Evolutionary conservation across 2,113 vertebrate species (phyloP).

Genomic region (Crotalus helleri): DNA sequence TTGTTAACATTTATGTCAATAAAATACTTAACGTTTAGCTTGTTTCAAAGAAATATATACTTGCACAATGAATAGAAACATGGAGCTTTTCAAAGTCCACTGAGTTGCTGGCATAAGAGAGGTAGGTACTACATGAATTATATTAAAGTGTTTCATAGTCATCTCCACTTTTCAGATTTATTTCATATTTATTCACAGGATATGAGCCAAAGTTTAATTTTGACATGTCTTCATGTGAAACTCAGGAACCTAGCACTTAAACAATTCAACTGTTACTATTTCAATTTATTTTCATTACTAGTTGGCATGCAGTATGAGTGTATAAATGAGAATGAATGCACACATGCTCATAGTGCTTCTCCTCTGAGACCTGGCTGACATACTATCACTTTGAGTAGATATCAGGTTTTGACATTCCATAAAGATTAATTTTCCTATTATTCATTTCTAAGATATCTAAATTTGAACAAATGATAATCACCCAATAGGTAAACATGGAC

Average conservation of each 20-base stretch:
- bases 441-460: conserved; percentile 23
- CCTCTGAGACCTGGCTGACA: conserved; percentile 14
- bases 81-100: background rate
- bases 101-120: background rate
- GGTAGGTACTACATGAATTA: background rate
- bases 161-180: conserved; percentile 6
- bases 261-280: conserved; percentile 51
- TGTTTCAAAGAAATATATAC: accelerated
- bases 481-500: background rate
- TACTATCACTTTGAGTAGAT: conserved; percentile 32
- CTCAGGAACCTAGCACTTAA: conserved; percentile 43
- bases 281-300: conserved; percentile 26
- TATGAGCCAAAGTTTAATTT: conserved; percentile 41
- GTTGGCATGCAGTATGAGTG: conserved; percentile 32
- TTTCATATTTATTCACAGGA: conserved; percentile 46
- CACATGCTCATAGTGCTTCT: background rate
- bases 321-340: background rate
- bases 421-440: conserved; percentile 24
- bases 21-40: background rate
- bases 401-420: conserved; percentile 25
- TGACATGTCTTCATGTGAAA: conserved; percentile 48
- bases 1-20: background rate
- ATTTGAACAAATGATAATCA: conserved; percentile 35
- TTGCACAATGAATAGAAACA: background rate
- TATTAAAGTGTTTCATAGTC: conserved; percentile 1